These are phyloP conservation scores for Bursaphelenchus mucronatus DNA, from an alignment of 1,140 invertebrate genomes.

Conservation along the genomic window DNA sequence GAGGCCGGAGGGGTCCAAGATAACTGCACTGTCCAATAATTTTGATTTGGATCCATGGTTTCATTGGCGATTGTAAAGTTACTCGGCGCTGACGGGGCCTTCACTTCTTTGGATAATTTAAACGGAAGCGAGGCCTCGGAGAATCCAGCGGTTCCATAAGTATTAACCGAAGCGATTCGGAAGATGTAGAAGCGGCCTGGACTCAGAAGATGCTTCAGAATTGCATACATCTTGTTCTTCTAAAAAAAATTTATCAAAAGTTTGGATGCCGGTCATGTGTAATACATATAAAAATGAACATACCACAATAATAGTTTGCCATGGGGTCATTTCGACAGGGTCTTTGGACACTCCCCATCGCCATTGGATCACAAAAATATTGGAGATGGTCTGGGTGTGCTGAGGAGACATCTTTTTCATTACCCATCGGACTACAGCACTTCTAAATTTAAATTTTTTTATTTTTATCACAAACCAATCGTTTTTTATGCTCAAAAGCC, in stretches of 20 bases:
- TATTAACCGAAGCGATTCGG: conserved; percentile 38
- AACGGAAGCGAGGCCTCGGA: conserved; percentile 46
- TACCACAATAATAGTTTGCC: conserved; percentile 53
- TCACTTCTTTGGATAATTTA: conserved; percentile 53
- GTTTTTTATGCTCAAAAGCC: conserved; percentile 46
- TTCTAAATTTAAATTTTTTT: conserved; percentile 21
- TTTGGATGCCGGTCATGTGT: not conserved
- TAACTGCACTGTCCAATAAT: conserved; percentile 32
- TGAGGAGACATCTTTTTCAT: conserved; percentile 46
- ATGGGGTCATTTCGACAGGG: conserved; percentile 48
- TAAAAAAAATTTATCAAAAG: conserved; percentile 24
- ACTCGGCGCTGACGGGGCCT: conserved; percentile 44
- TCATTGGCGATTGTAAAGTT: conserved; percentile 43
- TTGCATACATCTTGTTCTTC: conserved; percentile 58
- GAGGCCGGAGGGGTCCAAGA: conserved; percentile 49
- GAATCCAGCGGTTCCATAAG: conserved; percentile 35
- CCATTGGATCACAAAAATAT: conserved; percentile 55
- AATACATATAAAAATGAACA: conserved; percentile 3
- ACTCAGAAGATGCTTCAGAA: conserved; percentile 51
- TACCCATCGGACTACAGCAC: conserved; percentile 52
- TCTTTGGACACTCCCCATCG: conserved; percentile 50
- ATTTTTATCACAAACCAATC: not conserved
- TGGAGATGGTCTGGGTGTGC: conserved; percentile 47
- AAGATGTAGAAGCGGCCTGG: conserved; percentile 57
- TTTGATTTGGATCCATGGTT: conserved; percentile 3